These are phyloP conservation scores for Oncorhynchus nerka DNA, from an alignment of 2,113 vertebrate species.

Conservation along the genomic window DNA sequence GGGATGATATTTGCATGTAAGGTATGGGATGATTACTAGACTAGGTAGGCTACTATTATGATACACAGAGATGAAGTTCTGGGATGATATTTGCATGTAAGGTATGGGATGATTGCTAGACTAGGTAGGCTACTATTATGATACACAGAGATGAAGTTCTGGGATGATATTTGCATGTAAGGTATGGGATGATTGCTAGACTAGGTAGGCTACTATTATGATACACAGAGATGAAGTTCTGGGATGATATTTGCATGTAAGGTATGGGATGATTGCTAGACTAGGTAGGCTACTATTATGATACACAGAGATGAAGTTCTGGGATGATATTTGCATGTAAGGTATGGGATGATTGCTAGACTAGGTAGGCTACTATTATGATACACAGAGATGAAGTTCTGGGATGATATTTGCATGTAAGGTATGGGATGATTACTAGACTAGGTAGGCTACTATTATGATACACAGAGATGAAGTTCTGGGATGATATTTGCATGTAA, in stretches of 20 bases:
- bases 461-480: neutral
- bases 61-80: neutral
- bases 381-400: neutral
- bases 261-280: neutral
- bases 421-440: neutral
- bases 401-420: neutral
- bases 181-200: neutral
- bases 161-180: neutral
- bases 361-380: no score
- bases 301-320: neutral
- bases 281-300: no score
- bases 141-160: neutral
- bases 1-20: neutral
- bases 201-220: neutral
- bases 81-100: neutral
- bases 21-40: neutral
- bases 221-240: neutral
- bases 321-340: neutral
- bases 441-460: no score
- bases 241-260: neutral
- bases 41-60: neutral
- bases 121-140: neutral
- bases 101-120: neutral
- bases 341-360: neutral
- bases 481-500: neutral